Evolutionary conservation across 2,113 vertebrate species (phyloP), one percentile per base, ranked within the genome.

Genomic region (Perca schrenkii): DNA sequence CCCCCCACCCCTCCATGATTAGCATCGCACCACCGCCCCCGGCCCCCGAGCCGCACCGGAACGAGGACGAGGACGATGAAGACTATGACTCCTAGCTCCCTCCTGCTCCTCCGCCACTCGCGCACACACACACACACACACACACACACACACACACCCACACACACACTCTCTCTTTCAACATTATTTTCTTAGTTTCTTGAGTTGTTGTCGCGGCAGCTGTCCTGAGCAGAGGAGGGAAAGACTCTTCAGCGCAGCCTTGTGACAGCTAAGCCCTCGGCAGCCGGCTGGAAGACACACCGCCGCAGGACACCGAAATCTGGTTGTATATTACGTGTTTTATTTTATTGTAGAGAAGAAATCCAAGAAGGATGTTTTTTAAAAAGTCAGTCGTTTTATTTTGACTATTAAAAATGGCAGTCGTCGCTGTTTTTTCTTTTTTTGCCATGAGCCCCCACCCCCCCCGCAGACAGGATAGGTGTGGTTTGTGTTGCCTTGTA

Each of bases 1-100:
- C 89, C 73, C 91, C 94, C 0, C 93, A 95, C 67, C 78, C 94
- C 43, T 93, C 94, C 43, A 84, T 94, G 84, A 80, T 94, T 89
- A 92, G 88, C 40, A 65, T 85, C 0, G 88, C 86, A 0, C 92
- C 90, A 0, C 94, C 95, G 6, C 87, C 94, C 83, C 74, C 90
- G 2, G 81, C 89, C 6, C 80, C 91, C 0, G 64, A 66, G 22
- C 94, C 86, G 16, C 92, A 92, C 74, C 92, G 93, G 72, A 89
- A 92, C 15, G 92, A 92, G 43, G 92, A 92, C 43, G 94, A 94
- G 0, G 93, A 96, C 3, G 96, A 97, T 12, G 96, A 97, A 81
- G 97, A 97, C 79, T 97, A 97, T 84, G 97, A 97, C 91, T 97
- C 96, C 92, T 97, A 97, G 96, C 95, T 82, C 84, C 74, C 64